Evolutionary conservation across 53 echinoderm and acorn worm genomes (phyloP).

Genomic region (Crossaster papposus): DNA sequence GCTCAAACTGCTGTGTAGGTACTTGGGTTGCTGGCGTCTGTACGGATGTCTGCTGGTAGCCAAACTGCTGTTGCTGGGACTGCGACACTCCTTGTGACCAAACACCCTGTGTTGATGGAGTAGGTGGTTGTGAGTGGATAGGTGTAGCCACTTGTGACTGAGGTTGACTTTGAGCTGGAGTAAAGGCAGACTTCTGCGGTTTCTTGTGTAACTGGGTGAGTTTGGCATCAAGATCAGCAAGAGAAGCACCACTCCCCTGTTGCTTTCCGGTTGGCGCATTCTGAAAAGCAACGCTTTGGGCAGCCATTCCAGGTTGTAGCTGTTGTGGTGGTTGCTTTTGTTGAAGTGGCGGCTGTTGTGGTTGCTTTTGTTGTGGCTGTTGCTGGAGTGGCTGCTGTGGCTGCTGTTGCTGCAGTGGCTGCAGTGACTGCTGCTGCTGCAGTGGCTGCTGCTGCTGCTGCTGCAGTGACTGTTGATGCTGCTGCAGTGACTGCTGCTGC

Average conservation of each 20-base stretch:
- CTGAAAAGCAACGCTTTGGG: constrained; percentile 10
- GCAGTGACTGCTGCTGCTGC: not conserved
- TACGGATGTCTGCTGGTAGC: constrained; percentile 10
- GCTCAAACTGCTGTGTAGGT: constrained; percentile 14
- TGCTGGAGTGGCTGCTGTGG: constrained; percentile 26
- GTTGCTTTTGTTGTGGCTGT: constrained; percentile 12
- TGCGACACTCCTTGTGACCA: constrained; percentile 35
- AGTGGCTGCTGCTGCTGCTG: no score
- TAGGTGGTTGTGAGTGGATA: constrained; percentile 56
- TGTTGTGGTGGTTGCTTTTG: constrained; percentile 28
- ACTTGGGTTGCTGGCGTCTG: constrained; percentile 29
- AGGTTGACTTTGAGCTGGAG: constrained; percentile 58
- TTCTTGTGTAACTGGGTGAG: constrained; percentile 76
- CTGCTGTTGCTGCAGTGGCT: constrained; percentile 15
- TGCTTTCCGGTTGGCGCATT: constrained; percentile 14
- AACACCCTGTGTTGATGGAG: constrained; percentile 4
- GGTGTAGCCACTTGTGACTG: constrained; percentile 54
- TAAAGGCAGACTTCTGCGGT: constrained; percentile 62
- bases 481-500: no score
- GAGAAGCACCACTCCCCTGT: constrained; percentile 51
- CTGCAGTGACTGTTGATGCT: no score
- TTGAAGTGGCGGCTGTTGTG: constrained; percentile 2
- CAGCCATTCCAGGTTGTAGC: not conserved
- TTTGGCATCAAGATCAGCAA: constrained; percentile 74
- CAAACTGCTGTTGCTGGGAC: constrained; percentile 43